Evolutionary conservation across 2,797 vertebrate species (phyloP), one percentile per base, ranked within the genome.

Genomic region (Lagodon rhomboides): DNA sequence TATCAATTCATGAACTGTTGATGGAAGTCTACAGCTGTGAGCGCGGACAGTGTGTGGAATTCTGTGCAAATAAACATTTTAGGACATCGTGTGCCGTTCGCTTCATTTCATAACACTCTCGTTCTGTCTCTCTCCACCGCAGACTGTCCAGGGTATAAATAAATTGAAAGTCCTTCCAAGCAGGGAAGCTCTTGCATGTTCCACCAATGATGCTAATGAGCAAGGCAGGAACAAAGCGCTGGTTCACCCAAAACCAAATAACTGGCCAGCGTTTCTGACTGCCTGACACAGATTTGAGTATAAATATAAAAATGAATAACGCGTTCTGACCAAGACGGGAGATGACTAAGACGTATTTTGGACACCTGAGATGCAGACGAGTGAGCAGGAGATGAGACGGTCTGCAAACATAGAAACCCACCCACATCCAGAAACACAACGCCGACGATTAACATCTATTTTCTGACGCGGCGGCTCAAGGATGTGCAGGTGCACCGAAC

Each of bases 321-420:
- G 13, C 5, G 38, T 81, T 50, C 22, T 61, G 62, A 70, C 46
- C 17, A 5, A 71, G 66, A 27, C 38, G 63, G 63, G n/a, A 60
- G 67, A 73, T 69, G 83, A 77, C 69, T 82, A 68, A 73, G 82
- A 60, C 34, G 5, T 17, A 27, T 62, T 59, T 38, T 67, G 75
- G 77, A 77, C 60, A 83, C 77, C 79, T 75, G 80, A 76, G 49
- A 79, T 51, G 58, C 66, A 80, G 77, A 83, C 71, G n/a, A 60
- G 56, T 66, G 59, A 73, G 58, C 43, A 1, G 25, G 74, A 73
- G 73, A 77, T 69, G 70, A 85, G 75, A 80, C 55, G 1, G 51
- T 46, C 12, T 25, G 61, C 62, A 77, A 71, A 85, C 74, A 77
- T 68, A 84, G 75, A 85, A 75, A n/a, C 12, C 49, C 69, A 0